phyloP scores from a whole-genome alignment of 2,113 vertebrate genomes.

The Plectropomus leopardus region DNA sequence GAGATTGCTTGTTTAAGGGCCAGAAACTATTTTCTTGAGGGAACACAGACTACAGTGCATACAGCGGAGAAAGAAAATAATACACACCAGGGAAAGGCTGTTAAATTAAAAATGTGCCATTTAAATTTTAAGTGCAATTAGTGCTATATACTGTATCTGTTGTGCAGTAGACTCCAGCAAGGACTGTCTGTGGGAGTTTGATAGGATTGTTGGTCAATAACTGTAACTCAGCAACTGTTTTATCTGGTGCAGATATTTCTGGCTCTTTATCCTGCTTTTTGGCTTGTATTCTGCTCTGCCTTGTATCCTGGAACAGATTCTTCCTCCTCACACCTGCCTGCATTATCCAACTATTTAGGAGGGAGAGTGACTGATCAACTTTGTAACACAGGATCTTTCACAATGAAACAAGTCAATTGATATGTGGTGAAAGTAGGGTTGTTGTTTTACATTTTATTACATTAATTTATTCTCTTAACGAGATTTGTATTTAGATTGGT shows the following conservation, averaged over 20 bases:
- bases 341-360: not conserved
- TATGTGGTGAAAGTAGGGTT: not conserved
- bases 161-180: not conserved
- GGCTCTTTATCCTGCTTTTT: not conserved
- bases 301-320: constrained; percentile 2
- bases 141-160: not conserved
- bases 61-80: not conserved
- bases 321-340: not conserved
- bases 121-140: constrained; percentile 5
- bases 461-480: not conserved
- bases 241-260: not conserved
- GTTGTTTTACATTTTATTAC: not conserved
- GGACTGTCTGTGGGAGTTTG: not conserved
- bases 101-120: not conserved
- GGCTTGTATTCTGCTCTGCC: not conserved
- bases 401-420: not conserved
- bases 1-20: constrained; percentile 21
- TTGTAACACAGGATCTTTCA: not conserved
- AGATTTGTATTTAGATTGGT: not conserved
- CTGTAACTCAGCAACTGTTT: constrained; percentile 6
- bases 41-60: not conserved
- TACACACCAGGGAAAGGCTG: not conserved
- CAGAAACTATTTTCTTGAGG: constrained; percentile 3
- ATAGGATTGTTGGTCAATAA: not conserved
- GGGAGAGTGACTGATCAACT: not conserved